Evolutionary conservation across 2,888 invertebrate genomes (phyloP).

Genomic region (Tetranychus piercei): DNA sequence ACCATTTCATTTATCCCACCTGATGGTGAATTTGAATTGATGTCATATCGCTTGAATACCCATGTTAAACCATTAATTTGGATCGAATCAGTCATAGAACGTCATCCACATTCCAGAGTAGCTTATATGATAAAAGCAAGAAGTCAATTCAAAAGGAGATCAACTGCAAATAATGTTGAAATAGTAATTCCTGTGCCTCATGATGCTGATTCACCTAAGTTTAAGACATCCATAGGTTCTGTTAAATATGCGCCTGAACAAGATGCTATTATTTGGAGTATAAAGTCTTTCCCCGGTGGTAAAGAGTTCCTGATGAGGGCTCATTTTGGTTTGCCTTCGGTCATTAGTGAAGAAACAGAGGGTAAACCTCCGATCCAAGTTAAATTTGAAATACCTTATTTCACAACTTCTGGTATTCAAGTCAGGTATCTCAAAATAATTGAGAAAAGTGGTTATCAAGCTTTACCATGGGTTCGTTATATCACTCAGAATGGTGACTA

Average conservation of each 20-base stretch:
- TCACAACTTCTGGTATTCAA: slow-evolving; percentile 95
- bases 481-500: slow-evolving; percentile 99
- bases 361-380: slow-evolving; percentile 95
- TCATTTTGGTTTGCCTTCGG: slow-evolving; percentile 89
- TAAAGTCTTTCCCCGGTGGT: slow-evolving; percentile 91
- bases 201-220: slow-evolving; percentile 95
- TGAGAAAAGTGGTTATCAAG: slow-evolving; percentile 96
- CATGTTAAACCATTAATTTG: slow-evolving; percentile 93
- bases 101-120: slow-evolving; percentile 87
- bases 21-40: slow-evolving; percentile 94
- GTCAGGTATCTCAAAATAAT: slow-evolving; percentile 91
- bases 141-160: slow-evolving; percentile 88
- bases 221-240: slow-evolving; percentile 88
- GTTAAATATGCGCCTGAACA: slow-evolving; percentile 94
- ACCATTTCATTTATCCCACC: slow-evolving; percentile 97
- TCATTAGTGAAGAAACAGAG: slow-evolving; percentile 78
- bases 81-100: slow-evolving; percentile 96
- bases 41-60: slow-evolving; percentile 91
- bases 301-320: slow-evolving; percentile 96
- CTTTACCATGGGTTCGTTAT: slow-evolving; percentile 95
- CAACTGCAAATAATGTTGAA: slow-evolving; percentile 96
- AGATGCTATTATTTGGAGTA: slow-evolving; percentile 89
- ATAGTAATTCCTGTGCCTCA: slow-evolving; percentile 86
- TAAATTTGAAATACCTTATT: slow-evolving; percentile 96
- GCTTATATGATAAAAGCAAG: slow-evolving; percentile 99